Evolutionary conservation across 2,797 vertebrate genomes (phyloP).

Genomic region (Xenentodon cancila): DNA sequence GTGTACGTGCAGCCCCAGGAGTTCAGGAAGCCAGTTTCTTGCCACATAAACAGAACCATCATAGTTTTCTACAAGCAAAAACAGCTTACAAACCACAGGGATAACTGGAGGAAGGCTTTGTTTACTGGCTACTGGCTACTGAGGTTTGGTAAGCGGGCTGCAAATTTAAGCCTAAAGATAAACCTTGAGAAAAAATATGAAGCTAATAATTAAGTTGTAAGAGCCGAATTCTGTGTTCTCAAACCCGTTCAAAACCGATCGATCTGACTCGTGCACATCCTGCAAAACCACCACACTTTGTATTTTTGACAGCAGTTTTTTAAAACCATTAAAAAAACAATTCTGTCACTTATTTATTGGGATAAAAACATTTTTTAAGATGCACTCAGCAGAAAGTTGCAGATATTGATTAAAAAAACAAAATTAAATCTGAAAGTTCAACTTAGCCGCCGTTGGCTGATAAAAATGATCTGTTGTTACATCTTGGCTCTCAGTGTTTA

Average conservation of each 20-base stretch:
- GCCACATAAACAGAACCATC: constrained; percentile 39
- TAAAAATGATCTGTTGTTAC: no score
- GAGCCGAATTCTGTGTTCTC: constrained; percentile 1
- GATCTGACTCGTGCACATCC: constrained; percentile 16
- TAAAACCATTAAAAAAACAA: neutral
- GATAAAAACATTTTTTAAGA: no score
- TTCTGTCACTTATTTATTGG: no score
- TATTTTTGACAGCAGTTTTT: constrained; percentile 1
- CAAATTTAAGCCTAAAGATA: neutral
- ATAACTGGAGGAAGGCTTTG: constrained; percentile 7
- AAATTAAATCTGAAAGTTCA: no score
- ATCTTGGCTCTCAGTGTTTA: no score
- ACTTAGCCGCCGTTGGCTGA: no score
- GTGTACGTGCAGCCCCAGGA: constrained; percentile 17
- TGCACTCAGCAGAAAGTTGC: no score
- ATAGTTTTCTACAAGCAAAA: constrained; percentile 23
- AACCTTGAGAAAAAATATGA: constrained; percentile 5
- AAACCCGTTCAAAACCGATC: constrained; percentile 1
- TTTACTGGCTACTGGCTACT: constrained; percentile 7
- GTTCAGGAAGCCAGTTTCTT: constrained; percentile 48
- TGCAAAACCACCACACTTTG: constrained; percentile 15
- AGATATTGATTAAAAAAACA: no score
- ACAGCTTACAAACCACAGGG: constrained; percentile 31
- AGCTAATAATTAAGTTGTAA: constrained; percentile 2
- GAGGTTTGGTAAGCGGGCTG: constrained; percentile 6